Conservation (phyloP, 1,140 invertebrate genomes). For the Lordiphosa stackelbergi region DNA sequence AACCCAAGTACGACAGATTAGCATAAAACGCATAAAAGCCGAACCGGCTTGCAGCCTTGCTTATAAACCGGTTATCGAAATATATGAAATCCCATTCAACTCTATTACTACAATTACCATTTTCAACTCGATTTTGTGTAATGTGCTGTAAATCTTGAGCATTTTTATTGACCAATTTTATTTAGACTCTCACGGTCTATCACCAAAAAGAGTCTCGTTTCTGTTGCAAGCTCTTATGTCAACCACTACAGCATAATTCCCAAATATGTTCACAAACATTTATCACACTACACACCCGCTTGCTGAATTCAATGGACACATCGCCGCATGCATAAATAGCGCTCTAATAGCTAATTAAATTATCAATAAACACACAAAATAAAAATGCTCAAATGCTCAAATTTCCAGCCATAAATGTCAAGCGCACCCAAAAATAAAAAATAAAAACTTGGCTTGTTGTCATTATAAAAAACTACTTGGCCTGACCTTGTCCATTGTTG, state of each 20-base stretch:
- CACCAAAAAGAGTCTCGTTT: neutral
- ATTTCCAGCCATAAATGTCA: conserved; percentile 63
- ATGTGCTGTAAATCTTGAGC: neutral
- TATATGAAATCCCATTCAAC: too few species aligned
- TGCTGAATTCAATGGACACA: conserved; percentile 16
- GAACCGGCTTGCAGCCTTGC: too few species aligned
- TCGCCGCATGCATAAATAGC: conserved; percentile 34
- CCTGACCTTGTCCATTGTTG: conserved; percentile 74
- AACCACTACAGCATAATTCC: neutral
- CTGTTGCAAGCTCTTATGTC: conserved; percentile 5
- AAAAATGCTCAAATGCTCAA: conserved; percentile 36
- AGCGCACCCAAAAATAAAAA: conserved; percentile 42
- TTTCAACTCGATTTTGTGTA: too few species aligned
- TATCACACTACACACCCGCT: conserved; percentile 1
- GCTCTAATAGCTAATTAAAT: conserved; percentile 70
- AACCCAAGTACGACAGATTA: too few species aligned
- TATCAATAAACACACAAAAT: conserved; percentile 53
- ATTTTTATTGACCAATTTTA: conserved; percentile 13
- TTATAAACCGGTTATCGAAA: too few species aligned
- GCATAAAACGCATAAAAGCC: too few species aligned
- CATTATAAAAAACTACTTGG: conserved; percentile 70
- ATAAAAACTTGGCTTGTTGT: conserved; percentile 52
- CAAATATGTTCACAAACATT: conserved; percentile 7
- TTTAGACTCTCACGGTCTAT: conserved; percentile 21
- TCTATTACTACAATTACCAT: too few species aligned